phyloP scores from a whole-genome alignment of 2,113 vertebrate genomes.

The Tretioscincus oriximinensis region DNA sequence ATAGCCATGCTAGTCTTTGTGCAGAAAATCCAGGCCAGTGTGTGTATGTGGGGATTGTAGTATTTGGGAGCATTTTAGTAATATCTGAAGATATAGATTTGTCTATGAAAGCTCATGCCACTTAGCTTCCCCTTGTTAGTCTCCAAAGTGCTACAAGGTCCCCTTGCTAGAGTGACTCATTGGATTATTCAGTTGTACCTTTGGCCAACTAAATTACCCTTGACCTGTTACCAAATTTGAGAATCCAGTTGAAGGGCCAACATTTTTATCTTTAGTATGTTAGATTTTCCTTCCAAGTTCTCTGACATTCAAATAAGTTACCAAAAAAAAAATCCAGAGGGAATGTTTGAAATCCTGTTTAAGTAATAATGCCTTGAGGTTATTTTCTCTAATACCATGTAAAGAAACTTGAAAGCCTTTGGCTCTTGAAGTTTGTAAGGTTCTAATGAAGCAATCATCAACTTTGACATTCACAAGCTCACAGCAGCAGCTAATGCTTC shows the following conservation, averaged over 20 bases:
- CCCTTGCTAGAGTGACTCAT: not conserved
- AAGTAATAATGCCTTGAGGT: constrained; percentile 78
- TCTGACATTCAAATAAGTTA: constrained; percentile 65
- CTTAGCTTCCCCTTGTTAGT: too few species aligned
- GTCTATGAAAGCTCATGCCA: too few species aligned
- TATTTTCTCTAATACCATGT: constrained; percentile 77
- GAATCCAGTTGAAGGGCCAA: constrained; percentile 56
- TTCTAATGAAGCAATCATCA: constrained; percentile 72
- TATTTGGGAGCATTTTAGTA: too few species aligned
- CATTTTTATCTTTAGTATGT: constrained; percentile 58
- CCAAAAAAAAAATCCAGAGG: constrained; percentile 19
- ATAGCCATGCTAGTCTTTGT: too few species aligned
- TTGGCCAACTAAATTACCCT: constrained; percentile 41
- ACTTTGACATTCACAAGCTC: constrained; percentile 53
- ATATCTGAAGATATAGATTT: too few species aligned
- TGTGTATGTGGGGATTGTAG: too few species aligned
- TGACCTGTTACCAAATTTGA: constrained; percentile 45
- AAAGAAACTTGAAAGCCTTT: constrained; percentile 77
- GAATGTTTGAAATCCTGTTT: constrained; percentile 73
- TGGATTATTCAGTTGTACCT: constrained; percentile 37
- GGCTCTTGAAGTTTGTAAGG: constrained; percentile 63
- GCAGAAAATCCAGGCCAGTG: too few species aligned
- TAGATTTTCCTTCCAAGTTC: constrained; percentile 62
- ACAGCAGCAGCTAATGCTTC: constrained; percentile 39
- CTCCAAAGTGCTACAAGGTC: too few species aligned